Evolutionary conservation across 2,113 vertebrate species (phyloP), one percentile per base, ranked within the genome.

Genomic region (Tragelaphus strepsiceros): DNA sequence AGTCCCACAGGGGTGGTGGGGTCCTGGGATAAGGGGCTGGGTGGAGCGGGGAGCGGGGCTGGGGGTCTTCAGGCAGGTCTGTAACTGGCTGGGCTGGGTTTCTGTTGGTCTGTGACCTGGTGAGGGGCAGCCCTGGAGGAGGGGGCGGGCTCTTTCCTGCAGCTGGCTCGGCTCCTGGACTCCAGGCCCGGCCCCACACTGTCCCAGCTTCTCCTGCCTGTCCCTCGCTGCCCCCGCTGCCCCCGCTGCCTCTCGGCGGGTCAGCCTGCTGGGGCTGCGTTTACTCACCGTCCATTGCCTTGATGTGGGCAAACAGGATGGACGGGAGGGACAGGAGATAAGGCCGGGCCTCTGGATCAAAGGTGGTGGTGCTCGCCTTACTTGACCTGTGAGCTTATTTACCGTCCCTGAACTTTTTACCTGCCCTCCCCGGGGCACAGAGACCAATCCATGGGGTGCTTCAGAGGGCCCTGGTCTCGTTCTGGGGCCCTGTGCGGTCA

Each of bases 331-430:
- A 64, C 78, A 9, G 80, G 67, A 80, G 98, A 93, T 71, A 92
- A 90, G 32, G 0, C 0, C 6, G 19, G 49, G 97, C 62, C 86
- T 93, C 91, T 95, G 87, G 43, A 89, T 80, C 98, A 94, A 96
- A 97, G 98, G 98, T 97, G 90, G 94, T 88, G 92, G 46, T 84
- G 62, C 83, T 93, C 90, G 83, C 96, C 97, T 97, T 94, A 71
- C 16, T 83, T 91, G 74, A 96, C 98, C 53, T 17, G 32, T 56
- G 86, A 35, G 71, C 91, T 96, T 97, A 95, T 98, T 98, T 98
- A 88, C 97, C 95, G 97, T 97, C 97, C 97, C 91, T 0, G 84
- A 67, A 80, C 32, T 85, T 96, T 96, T 89, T 88, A 96, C 96
- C 93, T 94, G 64, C 30, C 11, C 4, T 4, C 17, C 0, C 3